Evolutionary conservation across 1,140 invertebrate species (phyloP).

Genomic region (Adelges cooleyi): DNA sequence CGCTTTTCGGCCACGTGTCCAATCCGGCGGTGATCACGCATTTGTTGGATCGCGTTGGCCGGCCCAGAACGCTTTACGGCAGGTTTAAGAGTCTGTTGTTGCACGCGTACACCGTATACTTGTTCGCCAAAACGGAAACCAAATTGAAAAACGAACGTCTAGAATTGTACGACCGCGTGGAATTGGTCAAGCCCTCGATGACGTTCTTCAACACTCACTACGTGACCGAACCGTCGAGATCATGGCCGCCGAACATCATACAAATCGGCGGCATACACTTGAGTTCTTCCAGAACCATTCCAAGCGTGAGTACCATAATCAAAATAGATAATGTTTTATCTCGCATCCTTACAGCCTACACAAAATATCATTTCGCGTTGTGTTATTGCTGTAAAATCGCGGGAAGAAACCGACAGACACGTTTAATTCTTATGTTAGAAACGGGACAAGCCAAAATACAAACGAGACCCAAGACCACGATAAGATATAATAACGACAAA

Average conservation of each 20-base stretch:
- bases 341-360: too few species aligned
- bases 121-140: neutral
- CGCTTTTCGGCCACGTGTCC: neutral
- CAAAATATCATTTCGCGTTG: too few species aligned
- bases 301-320: slow-evolving; percentile 32
- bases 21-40: neutral
- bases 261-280: slow-evolving; percentile 37
- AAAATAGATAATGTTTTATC: too few species aligned
- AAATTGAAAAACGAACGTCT: neutral
- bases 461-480: too few species aligned
- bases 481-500: too few species aligned
- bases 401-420: too few species aligned
- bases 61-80: neutral
- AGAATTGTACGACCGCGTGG: neutral
- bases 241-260: slow-evolving; percentile 33
- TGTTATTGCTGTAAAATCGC: too few species aligned
- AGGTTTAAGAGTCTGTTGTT: neutral
- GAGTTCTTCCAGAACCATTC: slow-evolving; percentile 32
- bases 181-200: neutral
- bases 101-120: neutral
- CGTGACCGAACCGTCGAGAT: slow-evolving; percentile 30
- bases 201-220: slow-evolving; percentile 38
- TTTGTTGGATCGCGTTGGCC: neutral
- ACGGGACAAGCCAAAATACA: too few species aligned
- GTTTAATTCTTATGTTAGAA: too few species aligned